Evolutionary conservation across 2,113 vertebrate species (phyloP), one percentile per base, ranked within the genome.

Genomic region (Climacteris rufus): DNA sequence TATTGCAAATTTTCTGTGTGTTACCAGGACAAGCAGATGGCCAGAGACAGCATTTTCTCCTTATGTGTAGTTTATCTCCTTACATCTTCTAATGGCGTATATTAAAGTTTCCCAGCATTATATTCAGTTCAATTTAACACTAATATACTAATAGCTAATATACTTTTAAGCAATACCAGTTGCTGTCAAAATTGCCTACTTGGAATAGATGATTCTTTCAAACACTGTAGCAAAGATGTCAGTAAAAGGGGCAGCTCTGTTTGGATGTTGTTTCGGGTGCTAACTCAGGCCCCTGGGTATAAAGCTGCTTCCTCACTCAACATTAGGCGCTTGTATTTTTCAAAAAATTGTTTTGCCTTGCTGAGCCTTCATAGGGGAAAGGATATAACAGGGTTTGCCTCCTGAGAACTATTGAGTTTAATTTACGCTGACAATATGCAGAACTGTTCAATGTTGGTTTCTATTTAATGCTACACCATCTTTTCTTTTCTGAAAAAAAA

Each of bases 1-100:
- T 88, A 89, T 78, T 97, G 87, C 83, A 95, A 6, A 89, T 96
- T 75, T 95, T 91, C 47, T 89, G 16, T 87, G 21, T 81, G 91
- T 80, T 95, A 93, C 82, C 79, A 84, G 87, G 83, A 94, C 88
- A 95, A 97, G 88, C 97, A 97, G 97, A 97, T 95, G 96, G 96
- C 74, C 89, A 87, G 94, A 97, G 95, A 90, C 69, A 83, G 30
- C 22, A 16, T 89, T 88, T 96, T 91, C 80, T 96, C 93, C 89
- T 96, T 86, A 86, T 53, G 53, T 91, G 81, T 71, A 94, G 87
- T 97, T 96, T 96, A 83, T 93, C 77, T 96, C 89, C 33, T 93
- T 94, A 80, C 8, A 3, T 90, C 77, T 92, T 84, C 79, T 94
- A 95, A 95, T 83, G 54, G 39, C 70, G 83, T 94, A 83, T 81